Evolutionary conservation across 2,797 vertebrate genomes (phyloP), one percentile per base, ranked within the genome.

Genomic region (Myotis planiceps): DNA sequence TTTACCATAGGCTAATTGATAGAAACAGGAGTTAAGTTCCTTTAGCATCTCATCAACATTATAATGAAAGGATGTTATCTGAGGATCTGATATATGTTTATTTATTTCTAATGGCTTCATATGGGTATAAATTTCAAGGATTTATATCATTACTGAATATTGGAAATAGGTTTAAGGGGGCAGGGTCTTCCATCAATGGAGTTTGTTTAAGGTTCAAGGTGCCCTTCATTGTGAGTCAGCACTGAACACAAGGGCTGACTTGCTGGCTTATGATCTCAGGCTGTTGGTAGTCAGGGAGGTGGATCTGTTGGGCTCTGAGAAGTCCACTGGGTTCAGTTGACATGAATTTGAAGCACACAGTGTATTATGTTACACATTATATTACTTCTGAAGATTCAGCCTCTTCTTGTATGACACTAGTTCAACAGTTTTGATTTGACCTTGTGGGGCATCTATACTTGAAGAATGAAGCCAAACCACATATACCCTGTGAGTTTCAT

Each of bases 401-500:
- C 27, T 45, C 69, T 39, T 92, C 25, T 60, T 39, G 23, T 29
- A 51, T 39, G 58, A 94, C 37, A 78, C 27, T 51, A 75, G 49
- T 79, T 32, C 6, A 25, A 85, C 63, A 37, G 89, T 96, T 96
- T 97, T 88, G 60, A 0, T 98, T 87, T 97, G 96, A 97, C 82
- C 90, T 89, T 66, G 72, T 55, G 23, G 42, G 88, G 37, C 75
- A 55, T 90, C 66, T 96, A 81, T 58, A 87, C 47, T 63, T 92
- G 60, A 84, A 75, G 65, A 74, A 80, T 32, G 39, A 89, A 75
- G n/a, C 42, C 71, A 92, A 95, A 94, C 74, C 96, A 81, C 91
- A 96, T 14, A 84, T 39, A 72, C 37, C 78, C 85, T 89, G 95
- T 97, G 94, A 97, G 94, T 94, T 97, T 97, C 97, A 88, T 89